These are phyloP conservation scores for Cyprinella venusta DNA, from an alignment of 2,797 vertebrate species.

Conservation along the genomic window DNA sequence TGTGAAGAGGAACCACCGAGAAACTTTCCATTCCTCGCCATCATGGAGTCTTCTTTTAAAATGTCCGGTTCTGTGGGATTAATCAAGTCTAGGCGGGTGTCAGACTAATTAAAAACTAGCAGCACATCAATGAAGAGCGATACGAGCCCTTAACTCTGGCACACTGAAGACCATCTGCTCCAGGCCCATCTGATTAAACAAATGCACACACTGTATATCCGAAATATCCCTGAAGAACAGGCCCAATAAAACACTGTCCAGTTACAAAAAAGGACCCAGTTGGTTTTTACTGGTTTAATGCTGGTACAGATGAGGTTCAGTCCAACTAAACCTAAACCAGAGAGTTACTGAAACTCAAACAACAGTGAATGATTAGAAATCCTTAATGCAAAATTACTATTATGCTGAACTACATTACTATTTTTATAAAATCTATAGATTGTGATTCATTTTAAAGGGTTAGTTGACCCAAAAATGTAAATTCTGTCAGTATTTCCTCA, in stretches of 20 bases:
- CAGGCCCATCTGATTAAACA: slow-evolving; percentile 11
- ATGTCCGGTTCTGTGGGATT: neutral
- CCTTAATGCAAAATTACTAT: neutral
- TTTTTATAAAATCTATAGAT: neutral
- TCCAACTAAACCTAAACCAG: neutral
- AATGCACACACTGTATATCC: neutral
- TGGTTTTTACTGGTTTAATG: neutral
- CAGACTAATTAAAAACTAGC: slow-evolving; percentile 38
- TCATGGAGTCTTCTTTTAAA: neutral
- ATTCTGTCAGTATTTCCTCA: too few relatives aligned
- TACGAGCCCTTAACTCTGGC: slow-evolving; percentile 17
- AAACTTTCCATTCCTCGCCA: slow-evolving; percentile 20
- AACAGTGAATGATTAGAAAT: neutral
- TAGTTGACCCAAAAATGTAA: too few relatives aligned
- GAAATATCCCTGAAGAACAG: neutral
- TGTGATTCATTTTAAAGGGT: neutral
- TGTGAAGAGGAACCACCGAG: neutral
- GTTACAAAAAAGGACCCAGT: neutral
- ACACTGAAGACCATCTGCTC: slow-evolving; percentile 26
- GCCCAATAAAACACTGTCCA: neutral
- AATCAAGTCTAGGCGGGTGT: slow-evolving; percentile 30
- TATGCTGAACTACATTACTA: neutral
- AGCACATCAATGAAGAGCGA: slow-evolving; percentile 24
- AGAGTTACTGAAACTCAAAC: neutral
- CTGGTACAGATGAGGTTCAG: neutral